Percentiles rank a stretch among this genome's conserved stretches.
phyloP scores from a whole-genome alignment of 2,888 invertebrate genomes.

The Maniola hyperantus region DNA sequence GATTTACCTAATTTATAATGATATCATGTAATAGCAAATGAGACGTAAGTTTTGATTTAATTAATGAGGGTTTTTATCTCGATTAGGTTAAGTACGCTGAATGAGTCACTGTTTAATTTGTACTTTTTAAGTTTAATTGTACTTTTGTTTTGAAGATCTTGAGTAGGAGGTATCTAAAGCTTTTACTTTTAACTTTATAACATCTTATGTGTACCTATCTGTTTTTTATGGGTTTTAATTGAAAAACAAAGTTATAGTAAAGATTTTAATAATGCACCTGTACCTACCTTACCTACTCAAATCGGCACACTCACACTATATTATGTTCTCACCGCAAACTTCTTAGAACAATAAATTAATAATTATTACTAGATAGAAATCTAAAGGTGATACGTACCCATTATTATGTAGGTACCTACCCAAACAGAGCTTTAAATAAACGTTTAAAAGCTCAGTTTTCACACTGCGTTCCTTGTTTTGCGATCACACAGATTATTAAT shows the following conservation, averaged over 20 bases:
- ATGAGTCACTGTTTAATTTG: not conserved
- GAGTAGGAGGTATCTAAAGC: not conserved
- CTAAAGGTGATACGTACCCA: not conserved
- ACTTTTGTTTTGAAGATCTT: not conserved
- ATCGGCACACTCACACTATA: not conserved
- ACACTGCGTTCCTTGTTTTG: not conserved
- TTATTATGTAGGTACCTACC: not conserved
- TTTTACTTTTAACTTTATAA: no score
- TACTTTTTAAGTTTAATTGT: not conserved
- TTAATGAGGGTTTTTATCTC: no score
- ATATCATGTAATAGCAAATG: not conserved
- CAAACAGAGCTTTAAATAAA: not conserved
- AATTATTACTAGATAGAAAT: not conserved
- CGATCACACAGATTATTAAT: not conserved
- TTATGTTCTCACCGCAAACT: not conserved
- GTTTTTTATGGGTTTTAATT: no score
- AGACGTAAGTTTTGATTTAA: not conserved
- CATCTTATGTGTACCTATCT: no score
- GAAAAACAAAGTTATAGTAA: no score
- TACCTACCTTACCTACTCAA: not conserved
- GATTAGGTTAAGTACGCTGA: not conserved
- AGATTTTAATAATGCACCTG: no score
- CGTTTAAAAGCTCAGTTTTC: not conserved
- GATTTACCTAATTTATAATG: not conserved
- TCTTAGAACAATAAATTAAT: not conserved